Evolutionary conservation across 23 tunicate species (phyloP), one percentile per base, ranked within the genome.

Genomic region (Phallusia fumigata): DNA sequence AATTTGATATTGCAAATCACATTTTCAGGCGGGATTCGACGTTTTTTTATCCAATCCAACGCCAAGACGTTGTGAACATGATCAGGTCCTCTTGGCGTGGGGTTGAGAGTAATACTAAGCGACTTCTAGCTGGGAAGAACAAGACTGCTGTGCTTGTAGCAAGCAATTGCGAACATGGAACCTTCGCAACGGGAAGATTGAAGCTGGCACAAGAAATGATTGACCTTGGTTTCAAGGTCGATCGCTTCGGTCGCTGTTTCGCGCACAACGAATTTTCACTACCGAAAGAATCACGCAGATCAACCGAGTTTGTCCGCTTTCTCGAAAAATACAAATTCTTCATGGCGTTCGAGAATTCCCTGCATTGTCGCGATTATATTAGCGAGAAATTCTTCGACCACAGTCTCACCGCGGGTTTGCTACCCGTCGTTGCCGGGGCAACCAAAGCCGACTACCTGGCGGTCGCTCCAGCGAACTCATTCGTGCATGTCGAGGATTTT

Each of bases 301-400:
- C 18, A 15, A 51, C 15, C 18, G 58, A 51, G 58, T 51, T 51
- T 51, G 15, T 13, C 58, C 58, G 58, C 58, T 51, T 51, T 18
- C 18, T 51, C 18, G 15, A 15, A 35, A 18, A 80, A 83, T 33
- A 83, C 36, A 83, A 83, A 64, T 83, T 83, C 34, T 83, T 78
- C 83, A 36, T 83, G 36, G 87, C 87, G 10, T 83, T 83, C 35
- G 87, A 83, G 36, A 83, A 83, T 40, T 22, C 36, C 77, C 53
- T 28, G 76, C 83, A 80, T 28, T n/a, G n/a, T n/a, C n/a, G n/a
- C n/a, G n/a, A n/a, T n/a, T n/a, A n/a, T n/a, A n/a, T n/a, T n/a
- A n/a, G 53, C 18, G 83, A 80, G 35, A 80, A 80, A 30, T 52
- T 80, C n/a, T 28, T 28, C 15, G 30, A 15, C 18, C 53, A 80